These are phyloP conservation scores for Ylistrum balloti DNA, from an alignment of 1,140 invertebrate genomes.

Conservation along the genomic window DNA sequence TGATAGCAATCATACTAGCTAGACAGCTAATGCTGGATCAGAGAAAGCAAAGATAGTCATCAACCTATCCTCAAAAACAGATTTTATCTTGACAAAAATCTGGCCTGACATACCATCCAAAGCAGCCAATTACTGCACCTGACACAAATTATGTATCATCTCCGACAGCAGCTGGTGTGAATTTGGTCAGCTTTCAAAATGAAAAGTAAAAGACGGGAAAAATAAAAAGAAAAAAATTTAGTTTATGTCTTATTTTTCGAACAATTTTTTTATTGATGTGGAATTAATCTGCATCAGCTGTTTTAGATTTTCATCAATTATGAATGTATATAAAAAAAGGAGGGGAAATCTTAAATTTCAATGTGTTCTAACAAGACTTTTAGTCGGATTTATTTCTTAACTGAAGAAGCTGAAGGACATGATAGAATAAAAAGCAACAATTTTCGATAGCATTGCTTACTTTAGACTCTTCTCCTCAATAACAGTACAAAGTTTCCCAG, in stretches of 20 bases:
- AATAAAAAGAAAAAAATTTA: too few relatives aligned
- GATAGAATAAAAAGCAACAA: conserved; percentile 6
- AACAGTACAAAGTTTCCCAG: neutral
- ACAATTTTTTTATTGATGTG: neutral
- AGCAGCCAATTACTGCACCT: neutral
- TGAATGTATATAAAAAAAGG: neutral
- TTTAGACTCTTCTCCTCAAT: neutral
- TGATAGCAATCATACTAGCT: neutral
- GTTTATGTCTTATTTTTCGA: neutral
- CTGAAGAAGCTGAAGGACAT: neutral
- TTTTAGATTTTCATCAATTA: neutral
- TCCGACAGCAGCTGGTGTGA: neutral
- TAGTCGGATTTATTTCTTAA: neutral
- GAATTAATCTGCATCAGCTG: neutral
- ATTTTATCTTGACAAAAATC: conserved; percentile 29
- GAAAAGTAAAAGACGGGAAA: neutral
- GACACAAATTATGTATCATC: conserved; percentile 29
- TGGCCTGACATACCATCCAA: neutral
- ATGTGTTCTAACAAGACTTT: neutral
- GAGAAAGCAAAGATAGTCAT: conserved; percentile 3
- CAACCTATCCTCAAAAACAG: neutral
- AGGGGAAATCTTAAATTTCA: neutral
- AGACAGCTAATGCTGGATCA: neutral
- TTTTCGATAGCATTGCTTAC: neutral
- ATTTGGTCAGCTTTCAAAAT: neutral